phyloP scores from a whole-genome alignment of 2,888 invertebrate species.

The Diarsia brunnea region DNA sequence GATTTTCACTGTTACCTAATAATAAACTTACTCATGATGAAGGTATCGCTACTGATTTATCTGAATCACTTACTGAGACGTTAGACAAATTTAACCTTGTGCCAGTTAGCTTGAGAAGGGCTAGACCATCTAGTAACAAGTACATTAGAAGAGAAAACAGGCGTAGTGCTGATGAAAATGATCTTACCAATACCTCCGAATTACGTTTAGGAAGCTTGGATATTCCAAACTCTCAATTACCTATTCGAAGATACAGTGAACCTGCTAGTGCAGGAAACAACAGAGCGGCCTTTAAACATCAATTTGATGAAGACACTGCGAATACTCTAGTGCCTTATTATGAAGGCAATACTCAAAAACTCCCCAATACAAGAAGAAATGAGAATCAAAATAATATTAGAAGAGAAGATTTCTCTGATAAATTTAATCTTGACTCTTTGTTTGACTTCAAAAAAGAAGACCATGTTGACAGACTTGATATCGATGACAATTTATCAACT shows the following conservation, averaged over 20 bases:
- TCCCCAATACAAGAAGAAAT: neutral
- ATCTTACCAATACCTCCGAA: neutral
- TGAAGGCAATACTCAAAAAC: neutral
- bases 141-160: neutral
- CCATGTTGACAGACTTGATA: neutral
- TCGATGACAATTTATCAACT: neutral
- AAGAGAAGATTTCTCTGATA: neutral
- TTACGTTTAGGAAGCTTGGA: slow-evolving; percentile 11
- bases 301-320: neutral
- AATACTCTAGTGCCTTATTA: slow-evolving; percentile 18
- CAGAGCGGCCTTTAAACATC: neutral
- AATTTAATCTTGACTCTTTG: slow-evolving; percentile 14
- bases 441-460: neutral
- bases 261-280: neutral
- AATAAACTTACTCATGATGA: slow-evolving; percentile 29
- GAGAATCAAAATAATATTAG: neutral
- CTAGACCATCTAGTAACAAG: neutral
- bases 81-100: slow-evolving; percentile 13
- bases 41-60: slow-evolving; percentile 7
- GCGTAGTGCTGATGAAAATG: neutral
- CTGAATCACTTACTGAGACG: slow-evolving; percentile 15
- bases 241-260: neutral
- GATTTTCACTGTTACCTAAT: slow-evolving; percentile 14
- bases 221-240: slow-evolving; percentile 4
- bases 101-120: slow-evolving; percentile 22